These are phyloP conservation scores for Clavelina lepadiformis DNA, from an alignment of 23 tunicate genomes.

Conservation along the genomic window DNA sequence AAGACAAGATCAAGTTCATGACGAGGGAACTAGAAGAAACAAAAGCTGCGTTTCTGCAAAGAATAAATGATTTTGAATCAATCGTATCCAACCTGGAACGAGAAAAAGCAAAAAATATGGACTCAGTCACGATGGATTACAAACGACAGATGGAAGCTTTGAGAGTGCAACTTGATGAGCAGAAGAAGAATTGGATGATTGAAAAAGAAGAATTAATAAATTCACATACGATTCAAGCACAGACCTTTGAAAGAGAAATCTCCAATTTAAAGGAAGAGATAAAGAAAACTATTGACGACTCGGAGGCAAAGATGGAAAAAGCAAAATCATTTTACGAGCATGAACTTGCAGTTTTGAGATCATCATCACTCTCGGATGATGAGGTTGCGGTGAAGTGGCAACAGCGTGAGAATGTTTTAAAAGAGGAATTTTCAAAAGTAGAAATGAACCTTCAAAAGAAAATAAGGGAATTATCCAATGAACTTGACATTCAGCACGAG, in stretches of 20 bases:
- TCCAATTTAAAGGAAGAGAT: constrained; percentile 25
- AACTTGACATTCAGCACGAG: constrained; percentile 40
- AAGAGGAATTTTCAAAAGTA: constrained; percentile 40
- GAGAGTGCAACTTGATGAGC: constrained; percentile 19
- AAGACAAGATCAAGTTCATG: constrained; percentile 11
- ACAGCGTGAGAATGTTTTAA: constrained; percentile 51
- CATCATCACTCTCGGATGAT: constrained; percentile 24
- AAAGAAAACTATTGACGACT: constrained; percentile 47
- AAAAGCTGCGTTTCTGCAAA: constrained; percentile 70
- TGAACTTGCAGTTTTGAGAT: constrained; percentile 51
- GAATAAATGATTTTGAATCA: constrained; percentile 55
- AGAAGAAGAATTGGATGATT: constrained; percentile 7
- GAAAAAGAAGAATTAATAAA: constrained; percentile 31
- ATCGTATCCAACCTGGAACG: constrained; percentile 32
- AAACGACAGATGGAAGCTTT: constrained; percentile 26
- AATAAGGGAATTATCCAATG: constrained; percentile 34
- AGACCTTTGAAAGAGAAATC: constrained; percentile 18
- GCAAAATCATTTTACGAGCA: constrained; percentile 76
- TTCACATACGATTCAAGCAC: constrained; percentile 11
- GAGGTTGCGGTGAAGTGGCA: constrained; percentile 46
- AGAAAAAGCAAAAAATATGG: constrained; percentile 53
- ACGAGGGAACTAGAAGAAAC: constrained; percentile 53
- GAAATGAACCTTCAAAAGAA: constrained; percentile 45
- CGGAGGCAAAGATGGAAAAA: constrained; percentile 74
- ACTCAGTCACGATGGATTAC: constrained; percentile 27